A percentile compares a stretch with the other conserved stretches of the same genome.
phyloP scores from a whole-genome alignment of 2,797 vertebrate species.

The Chiroxiphia lanceolata region DNA sequence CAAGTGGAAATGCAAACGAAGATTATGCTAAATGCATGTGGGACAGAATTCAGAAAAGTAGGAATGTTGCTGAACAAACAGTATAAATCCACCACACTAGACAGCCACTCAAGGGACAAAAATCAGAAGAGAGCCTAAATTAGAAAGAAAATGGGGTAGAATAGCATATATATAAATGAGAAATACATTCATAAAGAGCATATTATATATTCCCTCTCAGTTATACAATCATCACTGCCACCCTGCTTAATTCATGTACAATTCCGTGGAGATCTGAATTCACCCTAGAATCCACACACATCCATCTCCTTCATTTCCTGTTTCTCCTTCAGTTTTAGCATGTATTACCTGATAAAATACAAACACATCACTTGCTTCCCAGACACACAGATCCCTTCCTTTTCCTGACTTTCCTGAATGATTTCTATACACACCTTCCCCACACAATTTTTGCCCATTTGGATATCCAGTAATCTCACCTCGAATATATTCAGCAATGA shows the following conservation, averaged over 20 bases:
- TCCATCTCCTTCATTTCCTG: not conserved
- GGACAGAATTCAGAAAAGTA: not conserved
- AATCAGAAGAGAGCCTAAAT: not conserved
- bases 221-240: not conserved
- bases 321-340: not conserved
- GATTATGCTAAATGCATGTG: not conserved
- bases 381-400: not conserved
- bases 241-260: not conserved
- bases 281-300: not conserved
- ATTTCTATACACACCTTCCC: not conserved
- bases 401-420: not conserved
- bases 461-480: not conserved
- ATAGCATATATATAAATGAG: not conserved
- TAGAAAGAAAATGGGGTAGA: not conserved
- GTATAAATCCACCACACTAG: not conserved
- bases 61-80: constrained; percentile 22
- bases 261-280: not conserved
- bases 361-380: not conserved
- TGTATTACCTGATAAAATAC: not conserved
- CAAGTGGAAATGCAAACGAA: constrained; percentile 18
- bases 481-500: not conserved
- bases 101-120: not conserved
- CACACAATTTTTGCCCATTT: not conserved
- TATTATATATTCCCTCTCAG: not conserved
- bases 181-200: not conserved